Evolutionary conservation across 1,140 invertebrate genomes (phyloP).

Genomic region (Drosophila fuyamai): DNA sequence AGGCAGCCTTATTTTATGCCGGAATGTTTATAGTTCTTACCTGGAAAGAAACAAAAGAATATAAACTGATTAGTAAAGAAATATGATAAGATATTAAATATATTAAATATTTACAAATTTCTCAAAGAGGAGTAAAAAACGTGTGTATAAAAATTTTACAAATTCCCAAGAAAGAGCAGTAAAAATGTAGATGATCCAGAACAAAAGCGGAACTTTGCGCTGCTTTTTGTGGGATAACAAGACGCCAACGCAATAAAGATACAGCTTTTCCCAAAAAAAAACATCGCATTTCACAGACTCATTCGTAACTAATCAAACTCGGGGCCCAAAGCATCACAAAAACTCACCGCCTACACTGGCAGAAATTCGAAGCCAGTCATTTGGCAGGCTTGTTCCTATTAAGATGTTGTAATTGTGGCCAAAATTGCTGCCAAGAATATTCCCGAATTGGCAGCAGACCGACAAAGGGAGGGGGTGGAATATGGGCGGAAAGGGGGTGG

Average conservation of each 20-base stretch:
- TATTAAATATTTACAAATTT: background rate
- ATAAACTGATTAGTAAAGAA: background rate
- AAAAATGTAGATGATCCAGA: background rate
- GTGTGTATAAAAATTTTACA: background rate
- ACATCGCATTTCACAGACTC: constrained; percentile 39
- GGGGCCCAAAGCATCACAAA: constrained; percentile 3
- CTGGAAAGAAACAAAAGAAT: constrained; percentile 3
- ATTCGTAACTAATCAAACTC: constrained; percentile 70
- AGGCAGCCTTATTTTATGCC: background rate
- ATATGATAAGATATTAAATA: too few relatives aligned
- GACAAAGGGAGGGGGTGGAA: background rate
- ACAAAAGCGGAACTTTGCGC: too few relatives aligned
- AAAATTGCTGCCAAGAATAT: constrained; percentile 70
- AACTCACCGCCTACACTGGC: constrained; percentile 23
- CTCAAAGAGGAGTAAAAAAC: too few relatives aligned
- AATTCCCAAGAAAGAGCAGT: background rate
- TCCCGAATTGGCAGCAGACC: constrained; percentile 32
- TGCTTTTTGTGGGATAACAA: background rate
- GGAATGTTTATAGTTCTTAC: background rate
- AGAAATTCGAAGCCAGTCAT: constrained; percentile 13
- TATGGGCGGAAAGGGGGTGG: background rate
- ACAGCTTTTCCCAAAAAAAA: too few relatives aligned
- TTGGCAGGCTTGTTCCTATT: constrained; percentile 43
- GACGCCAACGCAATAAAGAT: background rate
- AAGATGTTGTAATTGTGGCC: constrained; percentile 78